Evolutionary conservation across 64 coral and sea anemone species (phyloP), one percentile per base, ranked within the genome.

Genomic region (Platygyra sinensis): DNA sequence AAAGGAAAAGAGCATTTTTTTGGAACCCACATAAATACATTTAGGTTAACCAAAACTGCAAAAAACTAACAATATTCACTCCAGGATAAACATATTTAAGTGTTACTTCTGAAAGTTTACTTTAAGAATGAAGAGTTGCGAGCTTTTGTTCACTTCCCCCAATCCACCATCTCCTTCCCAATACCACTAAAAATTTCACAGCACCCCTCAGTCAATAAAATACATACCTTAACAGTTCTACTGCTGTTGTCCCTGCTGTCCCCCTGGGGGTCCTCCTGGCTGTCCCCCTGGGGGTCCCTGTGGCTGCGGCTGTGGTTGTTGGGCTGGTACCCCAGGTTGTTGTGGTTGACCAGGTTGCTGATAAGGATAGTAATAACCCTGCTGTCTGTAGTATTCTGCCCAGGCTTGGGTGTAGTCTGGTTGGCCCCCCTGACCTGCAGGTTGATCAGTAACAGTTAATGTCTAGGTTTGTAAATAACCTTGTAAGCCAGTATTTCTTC

Each of bases 341-440:
- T 89, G 89, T 52, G 75, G 81, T 19, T 91, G 95, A 17, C 83
- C 91, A 50, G 75, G 91, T 82, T 93, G 86, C 16, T 75, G 86
- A 86, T 96, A 99, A 14, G 91, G 93, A 36, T 98, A 96, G 67
- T 96, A 96, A 30, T 91, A 93, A 19, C 93, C 93, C 36, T 99
- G 97, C 18, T 93, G 91, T 86, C 93, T 87, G 73, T 95, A 99
- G 46, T 89, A 99, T 71, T 99, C 93, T 9, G 90, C 92, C 97
- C 97, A 99, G 30, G 94, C 94, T 7, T 91, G 94, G 8, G 93
- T 89, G 91, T 99, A 99, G 75, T 99, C 97, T 6, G 97, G 97
- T 30, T 99, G 97, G 31, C 82, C 88, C 54, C 93, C 93, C 30
- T 99, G 97, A 25, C 82, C 88, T 77, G 90, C 93, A 46, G 62